Evolutionary conservation across 2,888 invertebrate species (phyloP).

Genomic region (Acrobasis repandana): DNA sequence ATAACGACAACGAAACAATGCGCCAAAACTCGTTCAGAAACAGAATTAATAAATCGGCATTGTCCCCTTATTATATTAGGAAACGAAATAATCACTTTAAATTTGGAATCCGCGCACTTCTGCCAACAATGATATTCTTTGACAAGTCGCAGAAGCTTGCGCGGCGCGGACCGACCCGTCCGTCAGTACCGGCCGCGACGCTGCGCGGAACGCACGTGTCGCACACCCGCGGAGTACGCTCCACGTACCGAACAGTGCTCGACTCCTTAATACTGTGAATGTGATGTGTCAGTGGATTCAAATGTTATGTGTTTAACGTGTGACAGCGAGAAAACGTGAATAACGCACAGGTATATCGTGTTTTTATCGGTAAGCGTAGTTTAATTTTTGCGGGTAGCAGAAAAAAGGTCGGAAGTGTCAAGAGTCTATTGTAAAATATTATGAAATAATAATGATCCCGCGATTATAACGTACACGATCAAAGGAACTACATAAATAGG

Average conservation of each 20-base stretch:
- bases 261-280: slow-evolving; percentile 55
- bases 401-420: slow-evolving; percentile 1
- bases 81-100: slow-evolving; percentile 16
- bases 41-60: neutral
- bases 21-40: slow-evolving; percentile 5
- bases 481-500: slow-evolving; percentile 46
- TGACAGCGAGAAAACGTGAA: slow-evolving; percentile 44
- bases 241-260: slow-evolving; percentile 55
- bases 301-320: slow-evolving; percentile 57
- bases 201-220: slow-evolving; percentile 52
- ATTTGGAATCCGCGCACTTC: slow-evolving; percentile 31
- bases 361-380: slow-evolving; percentile 12
- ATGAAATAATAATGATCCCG: slow-evolving; percentile 33
- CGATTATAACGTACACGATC: slow-evolving; percentile 42
- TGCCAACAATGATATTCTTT: slow-evolving; percentile 46
- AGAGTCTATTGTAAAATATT: neutral
- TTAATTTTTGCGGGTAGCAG: neutral
- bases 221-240: slow-evolving; percentile 34
- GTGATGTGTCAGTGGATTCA: slow-evolving; percentile 52
- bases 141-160: slow-evolving; percentile 68
- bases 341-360: slow-evolving; percentile 13
- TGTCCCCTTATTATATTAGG: slow-evolving; percentile 5
- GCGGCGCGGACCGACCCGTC: slow-evolving; percentile 47
- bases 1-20: neutral
- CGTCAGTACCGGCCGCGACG: slow-evolving; percentile 61